Base-by-base conservation (phyloP, 2,797 vertebrate species). In the Notolabrus celidotus region DNA sequence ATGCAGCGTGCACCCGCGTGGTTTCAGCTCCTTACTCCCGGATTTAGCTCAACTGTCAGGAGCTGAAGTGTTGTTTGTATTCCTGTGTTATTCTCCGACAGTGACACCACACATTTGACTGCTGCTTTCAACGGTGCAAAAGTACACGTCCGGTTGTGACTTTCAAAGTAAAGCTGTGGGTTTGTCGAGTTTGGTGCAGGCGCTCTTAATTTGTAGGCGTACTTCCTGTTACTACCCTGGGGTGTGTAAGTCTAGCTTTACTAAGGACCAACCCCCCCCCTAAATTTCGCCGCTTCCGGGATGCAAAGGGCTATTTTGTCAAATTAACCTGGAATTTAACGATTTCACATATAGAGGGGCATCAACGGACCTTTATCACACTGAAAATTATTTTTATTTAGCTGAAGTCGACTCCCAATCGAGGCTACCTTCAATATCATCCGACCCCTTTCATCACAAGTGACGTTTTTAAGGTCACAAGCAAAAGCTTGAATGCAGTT, bases 381-480 rank as follows among this genome's bases (percentile, higher is more conserved):
- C 42, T 41, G 14, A 10, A 43, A 11, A 52, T n/a, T n/a, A 5
- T 23, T 14, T 71, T 64, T 16, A 1, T 51, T 17, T 2, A 27
- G 17, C 20, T 20, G 12, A 29, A 67, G 14, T 16, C 22, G 25
- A 25, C 22, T 3, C 47, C 22, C 2, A 47, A 25, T 16, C 14
- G 14, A 47, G 23, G 12, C 46, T 47, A 10, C n/a, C 46, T 9
- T 16, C 12, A 25, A 41, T 19, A 43, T 50, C 56, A 63, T 61
- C 62, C 7, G n/a, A 63, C 29, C 27, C 15, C 10, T 39, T 58
- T 69, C 68, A 77, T 83, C 78, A 85, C 27, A 27, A 25, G 67
- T 90, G 85, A 90, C 84, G 77, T 79, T 79, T 71, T 65, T 77
- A 81, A 91, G 86, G 88, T 90, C 86, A 87, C 51, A 1, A 38